Evolutionary conservation across 2,113 vertebrate genomes (phyloP).

Genomic region (Alligator sinensis): DNA sequence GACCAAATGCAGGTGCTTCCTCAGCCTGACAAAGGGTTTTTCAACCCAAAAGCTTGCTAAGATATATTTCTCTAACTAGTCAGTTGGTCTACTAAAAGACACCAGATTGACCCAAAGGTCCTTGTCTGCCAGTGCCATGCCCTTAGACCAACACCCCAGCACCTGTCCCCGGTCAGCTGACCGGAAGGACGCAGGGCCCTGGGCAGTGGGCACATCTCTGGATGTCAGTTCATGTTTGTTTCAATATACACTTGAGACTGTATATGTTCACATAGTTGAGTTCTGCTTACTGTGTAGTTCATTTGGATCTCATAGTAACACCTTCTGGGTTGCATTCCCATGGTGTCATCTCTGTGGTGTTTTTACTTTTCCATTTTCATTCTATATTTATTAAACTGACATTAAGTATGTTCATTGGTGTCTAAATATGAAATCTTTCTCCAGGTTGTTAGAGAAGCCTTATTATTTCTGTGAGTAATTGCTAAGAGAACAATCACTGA

Average conservation of each 20-base stretch:
- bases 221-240: background rate
- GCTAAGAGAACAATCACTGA: background rate
- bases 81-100: too few species aligned
- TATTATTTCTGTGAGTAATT: background rate
- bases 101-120: too few species aligned
- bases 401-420: background rate
- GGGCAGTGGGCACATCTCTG: too few species aligned
- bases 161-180: too few species aligned
- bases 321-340: background rate
- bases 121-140: too few species aligned
- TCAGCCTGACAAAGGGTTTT: too few species aligned
- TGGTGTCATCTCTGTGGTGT: background rate
- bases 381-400: background rate
- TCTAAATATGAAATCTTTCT: background rate
- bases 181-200: too few species aligned
- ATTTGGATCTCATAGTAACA: background rate
- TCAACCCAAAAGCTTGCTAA: too few species aligned
- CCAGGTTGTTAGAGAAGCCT: background rate
- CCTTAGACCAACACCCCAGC: too few species aligned
- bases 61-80: too few species aligned
- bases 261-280: too few species aligned
- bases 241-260: background rate
- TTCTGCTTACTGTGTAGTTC: background rate
- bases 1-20: too few species aligned
- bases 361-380: background rate